These are phyloP conservation scores for Struthio camelus DNA, from an alignment of 2,113 vertebrate genomes.

Conservation along the genomic window DNA sequence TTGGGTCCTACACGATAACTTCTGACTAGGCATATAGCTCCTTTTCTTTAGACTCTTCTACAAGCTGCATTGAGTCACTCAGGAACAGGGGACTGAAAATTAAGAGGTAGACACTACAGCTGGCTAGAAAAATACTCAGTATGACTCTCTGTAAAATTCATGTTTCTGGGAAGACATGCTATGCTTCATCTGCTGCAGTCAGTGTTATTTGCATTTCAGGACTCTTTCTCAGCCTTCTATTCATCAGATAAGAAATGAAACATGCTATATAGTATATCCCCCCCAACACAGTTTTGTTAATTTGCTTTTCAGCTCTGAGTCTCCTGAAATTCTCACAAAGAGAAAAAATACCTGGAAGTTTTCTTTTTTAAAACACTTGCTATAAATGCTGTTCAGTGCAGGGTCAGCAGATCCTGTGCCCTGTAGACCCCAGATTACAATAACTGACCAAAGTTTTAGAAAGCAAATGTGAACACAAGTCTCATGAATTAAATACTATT, in stretches of 20 bases:
- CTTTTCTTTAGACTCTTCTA: neutral
- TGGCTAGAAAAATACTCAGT: neutral
- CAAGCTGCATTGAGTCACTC: neutral
- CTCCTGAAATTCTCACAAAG: neutral
- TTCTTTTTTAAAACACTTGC: neutral
- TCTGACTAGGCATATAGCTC: fast-evolving
- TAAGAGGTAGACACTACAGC: neutral
- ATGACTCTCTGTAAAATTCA: neutral
- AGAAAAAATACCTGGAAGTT: neutral
- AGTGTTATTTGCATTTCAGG: neutral
- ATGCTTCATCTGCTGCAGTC: neutral
- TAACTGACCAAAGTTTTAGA: neutral
- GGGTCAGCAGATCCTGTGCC: neutral
- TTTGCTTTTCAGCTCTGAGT: neutral
- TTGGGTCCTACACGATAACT: neutral
- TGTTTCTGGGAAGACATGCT: neutral
- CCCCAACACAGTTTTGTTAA: neutral
- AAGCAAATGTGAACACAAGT: fast-evolving
- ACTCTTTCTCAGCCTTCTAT: neutral
- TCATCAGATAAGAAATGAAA: neutral
- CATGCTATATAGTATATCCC: neutral
- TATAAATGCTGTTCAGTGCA: neutral
- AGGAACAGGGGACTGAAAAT: neutral
- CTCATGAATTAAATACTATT: neutral
- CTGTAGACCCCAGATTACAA: neutral